Base-by-base conservation (phyloP, 2,888 invertebrate genomes). In the Pogonocherus hispidulus region DNA sequence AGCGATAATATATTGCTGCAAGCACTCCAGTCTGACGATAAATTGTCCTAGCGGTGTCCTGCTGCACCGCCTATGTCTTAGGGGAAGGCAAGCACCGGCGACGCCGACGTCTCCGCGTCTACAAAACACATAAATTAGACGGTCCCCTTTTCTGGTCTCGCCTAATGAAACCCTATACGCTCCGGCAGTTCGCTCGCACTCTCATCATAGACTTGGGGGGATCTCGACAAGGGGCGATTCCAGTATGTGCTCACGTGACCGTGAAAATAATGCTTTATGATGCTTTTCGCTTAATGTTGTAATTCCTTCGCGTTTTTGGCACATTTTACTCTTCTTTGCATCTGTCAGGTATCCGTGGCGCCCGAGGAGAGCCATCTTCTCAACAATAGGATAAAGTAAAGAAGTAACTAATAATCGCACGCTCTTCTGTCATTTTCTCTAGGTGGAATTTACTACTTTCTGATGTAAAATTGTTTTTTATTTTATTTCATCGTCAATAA, bases 91-190 rank as follows among this genome's bases (percentile, higher is more conserved):
- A 67, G 55, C 64, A 65, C 69, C 64, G 69, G 67, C 70, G 62
- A 64, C 37, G 37, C 4, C 62, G 69, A 65, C 70, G 64, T 37
- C 65, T 60, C 68, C 52, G 64, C 69, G 57, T 69, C 68, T 59
- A 46, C 68, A 63, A 67, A 69, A 73, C 67, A 65, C 67, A 73
- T 73, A 70, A 73, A 73, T 73, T 70, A 73, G 64, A 69, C 63
- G 52, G 67, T 69, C 65, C 64, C 62, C 63, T 59, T 72, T 54
- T 69, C 59, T 67, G 63, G 62, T 62, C 37, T 37, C 63, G 65
- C 55, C 54, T 66, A 66, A 72, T 69, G 59, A 66, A 69, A 66
- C 63, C 37, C 54, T 62, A 16, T 37, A 62, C 51, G 62, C 47
- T 60, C 35, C 47, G 59, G 32, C 37, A 37, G 37, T 46, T 49